phyloP scores from a whole-genome alignment of 2,888 invertebrate genomes.

The Iselma pallidipennis region DNA sequence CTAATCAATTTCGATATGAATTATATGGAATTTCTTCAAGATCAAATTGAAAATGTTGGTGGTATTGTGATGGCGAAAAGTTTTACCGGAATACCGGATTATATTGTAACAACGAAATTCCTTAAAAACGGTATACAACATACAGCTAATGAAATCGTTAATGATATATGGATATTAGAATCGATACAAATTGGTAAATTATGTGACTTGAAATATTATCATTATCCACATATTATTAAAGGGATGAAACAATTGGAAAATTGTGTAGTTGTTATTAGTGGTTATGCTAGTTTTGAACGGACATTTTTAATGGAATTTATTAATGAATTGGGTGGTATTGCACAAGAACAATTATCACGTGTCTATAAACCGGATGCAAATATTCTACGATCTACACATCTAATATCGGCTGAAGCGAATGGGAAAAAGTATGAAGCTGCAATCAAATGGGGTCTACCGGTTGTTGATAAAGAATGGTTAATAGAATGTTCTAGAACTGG shows the following conservation, averaged over 20 bases:
- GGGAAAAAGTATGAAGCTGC: constrained; percentile 86
- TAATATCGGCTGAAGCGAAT: constrained; percentile 71
- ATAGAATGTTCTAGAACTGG: constrained; percentile 67
- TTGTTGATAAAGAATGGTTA: constrained; percentile 78
- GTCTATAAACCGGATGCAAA: constrained; percentile 56
- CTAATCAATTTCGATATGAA: constrained; percentile 57
- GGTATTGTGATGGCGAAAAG: constrained; percentile 59
- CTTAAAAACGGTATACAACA: constrained; percentile 57
- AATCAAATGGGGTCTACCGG: constrained; percentile 83
- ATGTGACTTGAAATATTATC: constrained; percentile 66
- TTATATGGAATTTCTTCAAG: constrained; percentile 52
- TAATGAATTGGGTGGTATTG: constrained; percentile 70
- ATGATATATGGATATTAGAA: constrained; percentile 73
- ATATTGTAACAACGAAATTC: constrained; percentile 65
- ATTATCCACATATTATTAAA: constrained; percentile 65
- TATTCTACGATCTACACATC: constrained; percentile 74
- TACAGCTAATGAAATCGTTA: constrained; percentile 66
- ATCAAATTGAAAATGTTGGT: constrained; percentile 60
- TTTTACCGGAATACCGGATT: constrained; percentile 65
- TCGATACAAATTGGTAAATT: constrained; percentile 64
- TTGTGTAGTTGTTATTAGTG: constrained; percentile 80
- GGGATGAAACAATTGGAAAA: constrained; percentile 62
- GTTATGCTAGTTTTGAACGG: constrained; percentile 74
- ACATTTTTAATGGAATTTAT: constrained; percentile 73
- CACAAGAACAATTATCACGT: constrained; percentile 67